Evolutionary conservation across 2,888 invertebrate species (phyloP).

Genomic region (Platycheirus albimanus): DNA sequence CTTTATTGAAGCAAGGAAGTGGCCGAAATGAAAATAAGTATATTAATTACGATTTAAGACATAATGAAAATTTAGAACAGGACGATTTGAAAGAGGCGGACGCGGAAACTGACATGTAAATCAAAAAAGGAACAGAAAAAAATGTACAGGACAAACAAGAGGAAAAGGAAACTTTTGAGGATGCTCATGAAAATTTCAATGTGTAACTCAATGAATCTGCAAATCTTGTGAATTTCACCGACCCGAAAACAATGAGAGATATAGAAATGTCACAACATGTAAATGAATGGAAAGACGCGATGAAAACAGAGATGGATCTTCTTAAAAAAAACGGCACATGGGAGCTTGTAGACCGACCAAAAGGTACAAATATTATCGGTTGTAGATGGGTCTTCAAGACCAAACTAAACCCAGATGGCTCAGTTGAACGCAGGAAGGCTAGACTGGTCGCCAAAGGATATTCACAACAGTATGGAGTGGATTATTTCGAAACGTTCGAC

Average conservation of each 20-base stretch:
- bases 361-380: conserved; percentile 15
- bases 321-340: not conserved
- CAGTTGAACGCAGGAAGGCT: conserved; percentile 21
- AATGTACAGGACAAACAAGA: not conserved
- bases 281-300: not conserved
- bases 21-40: not conserved
- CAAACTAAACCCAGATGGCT: conserved; percentile 14
- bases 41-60: not conserved
- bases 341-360: not conserved
- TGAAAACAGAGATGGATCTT: not conserved
- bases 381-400: conserved; percentile 22
- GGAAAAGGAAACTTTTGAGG: not conserved
- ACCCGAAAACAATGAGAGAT: not conserved
- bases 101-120: no score
- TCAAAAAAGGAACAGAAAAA: no score
- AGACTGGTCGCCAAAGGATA: conserved; percentile 61
- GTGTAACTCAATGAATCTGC: no score
- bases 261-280: not conserved
- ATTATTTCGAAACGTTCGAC: conserved; percentile 5
- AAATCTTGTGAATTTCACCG: not conserved
- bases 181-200: no score
- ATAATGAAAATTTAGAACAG: conserved; percentile 7
- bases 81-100: no score
- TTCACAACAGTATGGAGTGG: conserved; percentile 40
- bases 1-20: no score